Evolutionary conservation across 2,113 vertebrate species (phyloP).

Genomic region (Carassius auratus): DNA sequence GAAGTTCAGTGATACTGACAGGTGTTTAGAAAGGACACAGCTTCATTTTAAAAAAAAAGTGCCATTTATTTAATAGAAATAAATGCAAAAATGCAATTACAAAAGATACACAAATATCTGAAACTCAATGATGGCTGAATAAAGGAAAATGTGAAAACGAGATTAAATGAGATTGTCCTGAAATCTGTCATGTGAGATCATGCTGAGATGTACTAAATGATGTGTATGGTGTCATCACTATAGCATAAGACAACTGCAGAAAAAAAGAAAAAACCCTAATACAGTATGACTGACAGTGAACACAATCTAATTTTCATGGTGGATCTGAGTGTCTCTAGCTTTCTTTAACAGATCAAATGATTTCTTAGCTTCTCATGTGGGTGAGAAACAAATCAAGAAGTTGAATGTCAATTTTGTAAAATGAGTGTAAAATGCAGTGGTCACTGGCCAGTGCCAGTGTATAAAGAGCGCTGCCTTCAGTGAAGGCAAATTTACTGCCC

Average conservation of each 20-base stretch:
- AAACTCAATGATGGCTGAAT: conserved; percentile 35
- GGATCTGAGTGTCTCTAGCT: neutral
- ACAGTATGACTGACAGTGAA: neutral
- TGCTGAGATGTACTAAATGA: neutral
- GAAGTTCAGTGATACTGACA: conserved; percentile 46
- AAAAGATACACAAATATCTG: neutral
- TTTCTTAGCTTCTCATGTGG: conserved; percentile 5
- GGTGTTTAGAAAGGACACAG: conserved; percentile 44
- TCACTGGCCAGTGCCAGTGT: neutral
- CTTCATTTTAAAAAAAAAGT: conserved; percentile 50
- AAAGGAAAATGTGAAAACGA: neutral
- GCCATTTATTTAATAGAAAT: conserved; percentile 61
- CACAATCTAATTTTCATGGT: neutral
- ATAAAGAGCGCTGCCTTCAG: neutral
- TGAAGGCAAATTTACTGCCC: neutral
- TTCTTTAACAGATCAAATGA: conserved; percentile 13
- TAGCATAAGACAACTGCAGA: conserved; percentile 23
- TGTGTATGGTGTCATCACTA: conserved; percentile 1
- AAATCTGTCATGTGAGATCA: neutral
- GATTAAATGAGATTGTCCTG: neutral
- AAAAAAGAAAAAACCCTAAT: neutral
- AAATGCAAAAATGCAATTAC: conserved; percentile 14
- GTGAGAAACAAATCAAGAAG: neutral
- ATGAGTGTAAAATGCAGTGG: neutral
- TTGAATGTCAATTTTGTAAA: neutral